These are phyloP conservation scores for Caligus rogercresseyi DNA, from an alignment of 1,140 invertebrate genomes.

Conservation along the genomic window DNA sequence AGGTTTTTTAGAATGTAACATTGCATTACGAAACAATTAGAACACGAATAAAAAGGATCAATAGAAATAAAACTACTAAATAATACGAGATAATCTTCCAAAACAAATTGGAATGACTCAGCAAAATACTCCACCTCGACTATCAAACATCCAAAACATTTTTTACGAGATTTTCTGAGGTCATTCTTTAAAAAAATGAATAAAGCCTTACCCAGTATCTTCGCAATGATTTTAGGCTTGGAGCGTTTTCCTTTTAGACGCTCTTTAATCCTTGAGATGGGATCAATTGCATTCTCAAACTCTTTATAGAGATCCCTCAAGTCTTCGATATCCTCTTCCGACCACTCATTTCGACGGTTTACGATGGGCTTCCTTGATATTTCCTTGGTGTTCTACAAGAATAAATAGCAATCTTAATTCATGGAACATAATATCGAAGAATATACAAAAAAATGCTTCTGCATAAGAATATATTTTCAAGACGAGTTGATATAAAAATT, in stretches of 20 bases:
- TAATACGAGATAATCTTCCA: no score
- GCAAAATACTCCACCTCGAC: no score
- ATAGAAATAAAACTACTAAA: no score
- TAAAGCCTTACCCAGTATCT: no score
- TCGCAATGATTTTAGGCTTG: background rate
- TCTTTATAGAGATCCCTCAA: slow-evolving; percentile 51
- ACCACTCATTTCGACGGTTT: slow-evolving; percentile 41
- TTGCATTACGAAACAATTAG: no score
- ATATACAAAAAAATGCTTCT: background rate
- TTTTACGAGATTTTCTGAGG: no score
- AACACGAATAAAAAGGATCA: no score
- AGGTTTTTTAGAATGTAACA: no score
- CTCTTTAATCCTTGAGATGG: background rate
- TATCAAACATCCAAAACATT: no score
- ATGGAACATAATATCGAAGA: slow-evolving; percentile 20
- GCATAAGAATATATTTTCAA: background rate
- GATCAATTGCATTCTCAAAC: slow-evolving; percentile 44
- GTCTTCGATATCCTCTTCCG: slow-evolving; percentile 55
- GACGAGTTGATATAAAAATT: background rate
- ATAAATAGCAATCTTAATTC: slow-evolving; percentile 15
- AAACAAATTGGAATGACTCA: no score
- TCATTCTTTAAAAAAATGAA: no score
- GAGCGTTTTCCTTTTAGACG: background rate
- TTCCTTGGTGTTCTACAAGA: slow-evolving; percentile 17
- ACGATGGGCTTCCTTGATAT: slow-evolving; percentile 14